These are phyloP conservation scores for Trachythela sp. DNA, from an alignment of 64 coral and sea anemone genomes.

Conservation along the genomic window DNA sequence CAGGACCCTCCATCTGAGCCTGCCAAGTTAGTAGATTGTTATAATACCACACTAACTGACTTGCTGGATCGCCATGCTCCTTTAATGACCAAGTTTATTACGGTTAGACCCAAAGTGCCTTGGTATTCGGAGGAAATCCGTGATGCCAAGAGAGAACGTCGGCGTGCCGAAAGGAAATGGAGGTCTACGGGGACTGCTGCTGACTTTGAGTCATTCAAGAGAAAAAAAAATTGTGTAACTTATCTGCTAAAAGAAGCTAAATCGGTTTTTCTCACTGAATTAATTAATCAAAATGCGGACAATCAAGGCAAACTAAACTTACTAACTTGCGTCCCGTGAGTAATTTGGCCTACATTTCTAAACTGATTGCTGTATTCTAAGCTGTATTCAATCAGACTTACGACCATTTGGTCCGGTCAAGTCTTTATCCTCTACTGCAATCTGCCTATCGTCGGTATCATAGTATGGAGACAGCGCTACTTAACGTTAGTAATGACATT, in stretches of 20 bases:
- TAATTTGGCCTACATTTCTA: too few species aligned
- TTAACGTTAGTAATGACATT: too few species aligned
- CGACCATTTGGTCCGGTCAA: too few species aligned
- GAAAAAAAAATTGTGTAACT: constrained; percentile 3
- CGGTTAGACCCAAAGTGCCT: constrained; percentile 38
- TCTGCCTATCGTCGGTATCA: too few species aligned
- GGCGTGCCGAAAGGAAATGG: constrained; percentile 49
- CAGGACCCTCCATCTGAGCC: constrained; percentile 1
- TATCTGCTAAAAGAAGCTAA: not conserved
- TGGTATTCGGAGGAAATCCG: constrained; percentile 44
- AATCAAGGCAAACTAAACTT: constrained; percentile 4
- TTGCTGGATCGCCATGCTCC: constrained; percentile 40
- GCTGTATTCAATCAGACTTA: too few species aligned
- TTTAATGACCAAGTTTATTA: not conserved
- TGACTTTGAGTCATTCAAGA: constrained; percentile 5
- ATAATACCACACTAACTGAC: constrained; percentile 22
- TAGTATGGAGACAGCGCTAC: too few species aligned
- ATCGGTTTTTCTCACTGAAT: not conserved
- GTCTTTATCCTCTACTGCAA: too few species aligned
- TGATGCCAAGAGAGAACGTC: constrained; percentile 34
- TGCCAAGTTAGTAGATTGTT: not conserved
- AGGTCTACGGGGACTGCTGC: constrained; percentile 8
- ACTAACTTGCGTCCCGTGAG: too few species aligned
- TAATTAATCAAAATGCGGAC: not conserved
- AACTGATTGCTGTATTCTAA: too few species aligned